Base-by-base conservation (phyloP, 2,888 invertebrate species). In the Acrobasis repandana region DNA sequence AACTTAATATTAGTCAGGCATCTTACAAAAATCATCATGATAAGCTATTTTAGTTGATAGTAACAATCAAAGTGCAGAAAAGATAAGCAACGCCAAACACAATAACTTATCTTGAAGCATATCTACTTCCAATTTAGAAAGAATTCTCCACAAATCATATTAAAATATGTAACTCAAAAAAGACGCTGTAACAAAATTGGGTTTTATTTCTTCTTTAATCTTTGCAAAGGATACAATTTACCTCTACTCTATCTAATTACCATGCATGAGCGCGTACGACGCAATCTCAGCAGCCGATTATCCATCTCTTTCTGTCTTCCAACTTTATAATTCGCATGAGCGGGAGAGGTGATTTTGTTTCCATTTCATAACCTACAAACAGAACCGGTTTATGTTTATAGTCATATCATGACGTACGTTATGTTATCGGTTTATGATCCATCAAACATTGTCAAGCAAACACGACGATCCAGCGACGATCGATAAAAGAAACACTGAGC, bases 371-470 rank as follows among this genome's bases (percentile, higher is more conserved):
- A 63, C 63, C 59, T 56, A 61, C 64, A 61, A 64, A 68, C 66
- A 67, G 61, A 71, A 70, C 70, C 67, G 63, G 68, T 69, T 69
- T 65, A 64, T 71, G 68, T 69, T 72, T 69, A 70, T 63, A 64
- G 65, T 65, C 58, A 63, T 63, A 56, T 63, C 62, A 63, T 58
- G 61, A 59, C 58, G 62, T 56, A 59, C 62, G 63, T 62, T 60
- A 63, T 70, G 69, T 70, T 74, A 73, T 71, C 74, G 66, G 46
- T 66, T 66, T 67, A 63, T 64, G 61, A 72, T 70, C 68, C 67
- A 74, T 73, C 72, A 73, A 68, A 73, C 69, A 67, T 68, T 69
- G 72, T 67, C 65, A 69, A 59, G 38, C 50, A 51, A 43, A 43
- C 59, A 50, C 49, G 48, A 50, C 20, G 43, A 33, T 47, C 60